Conservation (phyloP, 2,113 vertebrate genomes). For the Pycnonotus jocosus region DNA sequence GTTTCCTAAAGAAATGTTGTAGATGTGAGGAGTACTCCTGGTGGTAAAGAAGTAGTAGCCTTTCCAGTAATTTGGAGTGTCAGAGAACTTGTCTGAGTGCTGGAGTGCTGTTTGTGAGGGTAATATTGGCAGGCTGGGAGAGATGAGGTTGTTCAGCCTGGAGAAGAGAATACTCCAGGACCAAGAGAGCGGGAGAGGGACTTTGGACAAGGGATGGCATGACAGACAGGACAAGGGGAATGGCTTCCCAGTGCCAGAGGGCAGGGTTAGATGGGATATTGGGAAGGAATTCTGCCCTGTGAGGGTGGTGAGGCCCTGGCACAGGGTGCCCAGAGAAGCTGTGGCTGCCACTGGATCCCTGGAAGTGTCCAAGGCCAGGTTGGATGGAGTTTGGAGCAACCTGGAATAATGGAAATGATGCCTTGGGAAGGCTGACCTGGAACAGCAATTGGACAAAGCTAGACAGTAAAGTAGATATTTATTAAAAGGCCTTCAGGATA, state of each 20-base stretch:
- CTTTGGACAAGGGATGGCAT: rapidly evolving
- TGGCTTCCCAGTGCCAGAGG: not conserved
- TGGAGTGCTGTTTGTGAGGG: not conserved
- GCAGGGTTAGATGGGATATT: rapidly evolving
- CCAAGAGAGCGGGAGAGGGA: not conserved
- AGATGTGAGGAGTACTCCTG: not conserved
- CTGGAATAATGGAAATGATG: rapidly evolving
- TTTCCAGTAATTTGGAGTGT: not conserved
- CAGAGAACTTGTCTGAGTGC: not conserved
- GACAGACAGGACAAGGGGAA: not conserved
- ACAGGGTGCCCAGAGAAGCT: not conserved
- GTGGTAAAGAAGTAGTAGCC: not conserved
- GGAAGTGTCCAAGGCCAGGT: rapidly evolving
- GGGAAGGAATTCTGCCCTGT: not conserved
- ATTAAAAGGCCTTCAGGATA: not conserved
- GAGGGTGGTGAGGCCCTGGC: rapidly evolving
- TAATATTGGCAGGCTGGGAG: not conserved
- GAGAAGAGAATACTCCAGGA: not conserved
- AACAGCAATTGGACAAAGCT: not conserved
- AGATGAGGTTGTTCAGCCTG: not conserved
- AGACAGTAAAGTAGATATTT: not conserved
- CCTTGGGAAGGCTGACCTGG: not conserved
- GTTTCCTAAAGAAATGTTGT: not conserved
- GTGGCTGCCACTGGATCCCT: not conserved
- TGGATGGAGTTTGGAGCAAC: rapidly evolving